These are phyloP conservation scores for Vultur gryphus DNA, from an alignment of 2,797 vertebrate species.

Conservation along the genomic window DNA sequence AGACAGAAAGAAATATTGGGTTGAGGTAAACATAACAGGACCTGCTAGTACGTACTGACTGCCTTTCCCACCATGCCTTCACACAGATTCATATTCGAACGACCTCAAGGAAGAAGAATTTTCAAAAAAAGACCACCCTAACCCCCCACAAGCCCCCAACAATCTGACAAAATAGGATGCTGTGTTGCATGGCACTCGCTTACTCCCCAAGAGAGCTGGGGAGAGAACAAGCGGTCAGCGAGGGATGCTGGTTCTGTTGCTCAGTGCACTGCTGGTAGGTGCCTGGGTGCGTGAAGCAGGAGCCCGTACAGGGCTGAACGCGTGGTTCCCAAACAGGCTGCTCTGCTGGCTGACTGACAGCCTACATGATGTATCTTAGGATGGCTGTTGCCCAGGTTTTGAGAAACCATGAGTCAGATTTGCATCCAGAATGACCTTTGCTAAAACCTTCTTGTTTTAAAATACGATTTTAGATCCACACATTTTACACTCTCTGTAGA, in stretches of 20 bases:
- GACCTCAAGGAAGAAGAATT: neutral
- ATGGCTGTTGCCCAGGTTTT: neutral
- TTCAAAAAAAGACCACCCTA: neutral
- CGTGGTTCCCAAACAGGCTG: neutral
- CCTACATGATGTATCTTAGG: neutral
- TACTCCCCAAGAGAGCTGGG: neutral
- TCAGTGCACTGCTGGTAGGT: neutral
- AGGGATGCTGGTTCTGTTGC: neutral
- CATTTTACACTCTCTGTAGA: neutral
- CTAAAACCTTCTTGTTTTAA: neutral
- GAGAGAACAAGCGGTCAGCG: accelerated
- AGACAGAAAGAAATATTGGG: neutral
- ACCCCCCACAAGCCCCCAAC: accelerated
- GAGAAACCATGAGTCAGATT: neutral
- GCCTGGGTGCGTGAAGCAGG: accelerated
- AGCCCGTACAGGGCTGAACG: accelerated
- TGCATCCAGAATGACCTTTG: neutral
- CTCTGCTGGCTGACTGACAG: neutral
- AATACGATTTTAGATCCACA: neutral
- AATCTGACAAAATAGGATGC: neutral
- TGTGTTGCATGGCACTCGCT: neutral
- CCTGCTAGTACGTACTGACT: neutral
- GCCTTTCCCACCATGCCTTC: neutral
- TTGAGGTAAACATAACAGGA: neutral
- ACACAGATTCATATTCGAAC: neutral